A percentile compares a stretch with the other conserved stretches of the same genome.
These are phyloP conservation scores for Ceramica pisi DNA, from an alignment of 2,888 invertebrate species.

Conservation along the genomic window DNA sequence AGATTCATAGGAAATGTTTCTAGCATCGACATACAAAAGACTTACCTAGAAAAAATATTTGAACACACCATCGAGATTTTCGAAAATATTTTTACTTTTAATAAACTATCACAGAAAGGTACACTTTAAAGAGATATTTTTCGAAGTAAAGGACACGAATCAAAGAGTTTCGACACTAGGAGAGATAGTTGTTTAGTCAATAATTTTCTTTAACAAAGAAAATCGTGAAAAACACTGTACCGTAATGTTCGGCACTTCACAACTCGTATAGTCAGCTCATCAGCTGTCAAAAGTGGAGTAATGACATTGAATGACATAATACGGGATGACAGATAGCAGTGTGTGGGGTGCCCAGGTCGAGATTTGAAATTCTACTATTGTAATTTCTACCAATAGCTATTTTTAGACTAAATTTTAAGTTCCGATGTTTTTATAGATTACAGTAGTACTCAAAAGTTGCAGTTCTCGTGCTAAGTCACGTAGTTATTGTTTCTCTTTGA, in stretches of 20 bases:
- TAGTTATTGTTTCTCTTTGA: no score
- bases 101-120: constrained; percentile 25
- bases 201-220: constrained; percentile 59
- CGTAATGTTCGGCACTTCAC: constrained; percentile 42
- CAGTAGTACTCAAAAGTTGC: no score
- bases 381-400: background rate
- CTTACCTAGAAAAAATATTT: constrained; percentile 51
- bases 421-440: no score
- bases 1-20: constrained; percentile 45
- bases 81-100: constrained; percentile 32
- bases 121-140: constrained; percentile 13
- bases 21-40: constrained; percentile 28
- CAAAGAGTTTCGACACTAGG: constrained; percentile 22
- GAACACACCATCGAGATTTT: constrained; percentile 51
- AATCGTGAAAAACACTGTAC: constrained; percentile 59
- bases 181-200: constrained; percentile 56
- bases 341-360: background rate
- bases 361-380: constrained; percentile 17
- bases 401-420: no score
- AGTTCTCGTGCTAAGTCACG: no score
- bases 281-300: constrained; percentile 50
- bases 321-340: background rate
- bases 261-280: constrained; percentile 33
- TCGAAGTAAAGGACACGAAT: background rate
- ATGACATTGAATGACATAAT: constrained; percentile 7